Base-by-base conservation (phyloP, 92 coral and sea anemone species). In the Phenganax subtilis region DNA sequence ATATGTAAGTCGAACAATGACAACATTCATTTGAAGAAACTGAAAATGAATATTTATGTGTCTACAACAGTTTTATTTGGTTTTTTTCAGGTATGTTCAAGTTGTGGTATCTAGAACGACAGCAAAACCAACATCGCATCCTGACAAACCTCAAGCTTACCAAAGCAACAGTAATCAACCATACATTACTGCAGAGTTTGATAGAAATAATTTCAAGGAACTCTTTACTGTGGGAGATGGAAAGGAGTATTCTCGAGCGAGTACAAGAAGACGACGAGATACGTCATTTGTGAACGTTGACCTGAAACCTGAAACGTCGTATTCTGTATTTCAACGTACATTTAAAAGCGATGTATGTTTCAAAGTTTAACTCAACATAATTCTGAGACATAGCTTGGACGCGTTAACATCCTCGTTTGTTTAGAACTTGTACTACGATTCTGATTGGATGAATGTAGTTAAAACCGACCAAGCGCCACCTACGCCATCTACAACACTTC, bases 401-500 rank as follows among this genome's bases (percentile, higher is more conserved):
- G 31, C 10, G 5, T 72, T 72, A 3, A 37, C 54, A 28, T 14
- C 29, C 0, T 37, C 52, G 11, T 37, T 51, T 72, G 15, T 72
- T 17, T 51, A 75, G 80, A 51, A 57, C 7, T 75, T 75, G 64
- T 75, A 75, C 47, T 75, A 75, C 61, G 62, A 75, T 31, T 75
- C 80, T 16, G 80, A 75, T 17, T 75, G 80, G 80, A 75, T 75
- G 80, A 15, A 75, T 75, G 80, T 75, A 29, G 37, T 75, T 27
- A 20, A 6, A 54, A 75, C 80, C 10, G 64, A 29, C 31, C 6
- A 66, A 66, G 3, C 15, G 1, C 51, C 72, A 64, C 31, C 30
- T 9, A 62, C 25, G 47, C 47, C 47, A 5, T 5, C 47, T 37
- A 37, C 47, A 37, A 5, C 47, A 37, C 0, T 0, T 37, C 3